Conservation (phyloP, 2,888 invertebrate genomes). For the Electrophaes corylata region DNA sequence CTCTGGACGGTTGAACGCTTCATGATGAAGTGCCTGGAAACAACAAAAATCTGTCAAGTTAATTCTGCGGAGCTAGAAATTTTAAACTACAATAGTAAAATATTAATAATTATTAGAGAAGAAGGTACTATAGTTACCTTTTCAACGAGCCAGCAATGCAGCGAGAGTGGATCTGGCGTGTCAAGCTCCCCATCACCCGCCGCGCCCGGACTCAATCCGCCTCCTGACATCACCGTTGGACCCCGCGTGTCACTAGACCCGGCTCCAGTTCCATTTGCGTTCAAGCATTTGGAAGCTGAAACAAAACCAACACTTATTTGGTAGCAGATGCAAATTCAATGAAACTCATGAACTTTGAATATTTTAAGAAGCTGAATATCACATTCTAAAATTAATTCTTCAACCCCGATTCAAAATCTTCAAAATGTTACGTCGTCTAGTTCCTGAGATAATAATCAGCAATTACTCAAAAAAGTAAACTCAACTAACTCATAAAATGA, state of each 20-base stretch:
- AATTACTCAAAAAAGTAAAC: too few relatives aligned
- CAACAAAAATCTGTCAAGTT: not conserved
- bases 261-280: slow-evolving; percentile 35
- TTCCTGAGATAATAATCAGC: too few relatives aligned
- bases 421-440: too few relatives aligned
- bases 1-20: slow-evolving; percentile 77
- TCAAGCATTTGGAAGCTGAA: slow-evolving; percentile 55
- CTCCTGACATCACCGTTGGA: slow-evolving; percentile 28
- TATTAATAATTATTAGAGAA: too few relatives aligned
- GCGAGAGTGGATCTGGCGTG: slow-evolving; percentile 70
- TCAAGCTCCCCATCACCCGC: slow-evolving; percentile 52
- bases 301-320: too few relatives aligned
- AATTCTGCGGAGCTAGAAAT: not conserved
- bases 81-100: too few relatives aligned
- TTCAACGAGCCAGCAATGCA: slow-evolving; percentile 86
- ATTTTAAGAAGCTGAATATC: too few relatives aligned
- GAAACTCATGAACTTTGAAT: too few relatives aligned
- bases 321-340: not conserved
- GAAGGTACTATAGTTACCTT: slow-evolving; percentile 55
- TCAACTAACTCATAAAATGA: too few relatives aligned
- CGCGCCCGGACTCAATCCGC: slow-evolving; percentile 40
- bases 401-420: too few relatives aligned
- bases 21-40: slow-evolving; percentile 85
- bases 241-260: slow-evolving; percentile 21
- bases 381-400: too few relatives aligned